Evolutionary conservation across 2,888 invertebrate species (phyloP), one percentile per base, ranked within the genome.

Genomic region (Stenchaetothrips biformis): DNA sequence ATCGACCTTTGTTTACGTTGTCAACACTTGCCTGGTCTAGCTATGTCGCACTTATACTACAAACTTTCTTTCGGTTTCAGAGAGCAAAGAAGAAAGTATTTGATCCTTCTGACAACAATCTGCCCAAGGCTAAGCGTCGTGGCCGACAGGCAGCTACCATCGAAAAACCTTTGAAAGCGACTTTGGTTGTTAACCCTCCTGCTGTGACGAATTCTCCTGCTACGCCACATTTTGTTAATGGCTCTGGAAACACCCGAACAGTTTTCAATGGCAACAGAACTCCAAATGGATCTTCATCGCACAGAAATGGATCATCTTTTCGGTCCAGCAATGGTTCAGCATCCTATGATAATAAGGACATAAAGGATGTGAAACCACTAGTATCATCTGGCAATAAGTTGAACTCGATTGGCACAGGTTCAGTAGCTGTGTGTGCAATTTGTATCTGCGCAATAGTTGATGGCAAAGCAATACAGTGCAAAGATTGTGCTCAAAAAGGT

Each of bases 71-170:
- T 37, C 37, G 1, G n/a, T 85, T 85, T 81, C 84, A 90, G 91
- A 92, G 94, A 89, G 94, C 94, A 0, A 94, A 94, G 85, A 93
- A 93, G 85, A 80, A 82, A 16, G 94, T 95, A 0, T 95, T 95
- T 85, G 95, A 95, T 87, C 95, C 95, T 3, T 95, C 95, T 0
- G 94, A 95, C 84, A 93, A 92, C 83, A 93, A 94, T 86, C 87
- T 93, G 62, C 94, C 94, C 13, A 90, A 89, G 83, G 91, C 91
- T 85, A 92, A 92, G 86, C 88, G 93, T 81, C 93, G 93, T 0
- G 89, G 92, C 79, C 92, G 92, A 16, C 88, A 91, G 4, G 91
- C 91, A 7, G 90, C 90, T 18, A 86, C 91, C 16, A 91, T 91
- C 84, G 91, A 91, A 8, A 74, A 74, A 21, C 78, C 83, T 13